These are phyloP conservation scores for Sebastes minor DNA, from an alignment of 2,797 vertebrate species.

Conservation along the genomic window DNA sequence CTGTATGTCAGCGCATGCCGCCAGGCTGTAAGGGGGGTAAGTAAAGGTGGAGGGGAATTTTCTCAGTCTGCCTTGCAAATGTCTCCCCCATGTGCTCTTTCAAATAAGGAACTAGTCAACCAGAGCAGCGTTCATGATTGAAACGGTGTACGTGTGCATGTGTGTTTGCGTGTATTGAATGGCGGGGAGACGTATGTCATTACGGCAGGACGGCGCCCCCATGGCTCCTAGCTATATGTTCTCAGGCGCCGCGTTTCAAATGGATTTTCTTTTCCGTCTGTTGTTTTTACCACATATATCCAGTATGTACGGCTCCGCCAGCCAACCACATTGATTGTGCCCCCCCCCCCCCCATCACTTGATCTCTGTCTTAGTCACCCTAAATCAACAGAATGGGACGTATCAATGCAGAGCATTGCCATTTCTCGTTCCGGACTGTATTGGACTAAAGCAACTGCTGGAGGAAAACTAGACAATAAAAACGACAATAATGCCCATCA, in stretches of 20 bases:
- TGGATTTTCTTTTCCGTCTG: slow-evolving; percentile 52
- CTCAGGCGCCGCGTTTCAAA: slow-evolving; percentile 63
- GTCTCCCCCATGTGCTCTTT: slow-evolving; percentile 59
- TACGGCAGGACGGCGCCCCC: slow-evolving; percentile 41
- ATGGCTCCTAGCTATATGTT: slow-evolving; percentile 58
- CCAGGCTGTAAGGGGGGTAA: background rate
- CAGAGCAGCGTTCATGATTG: slow-evolving; percentile 58
- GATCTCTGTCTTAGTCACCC: slow-evolving; percentile 38
- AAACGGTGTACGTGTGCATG: slow-evolving; percentile 26
- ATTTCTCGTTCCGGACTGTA: slow-evolving; percentile 22
- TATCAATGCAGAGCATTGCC: slow-evolving; percentile 21
- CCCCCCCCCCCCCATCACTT: slow-evolving; percentile 20
- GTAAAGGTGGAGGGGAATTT: slow-evolving; percentile 17
- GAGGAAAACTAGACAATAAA: slow-evolving; percentile 26
- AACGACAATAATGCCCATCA: slow-evolving; percentile 33
- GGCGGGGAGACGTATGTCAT: slow-evolving; percentile 58
- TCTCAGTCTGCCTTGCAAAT: slow-evolving; percentile 55
- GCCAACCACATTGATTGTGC: slow-evolving; percentile 29
- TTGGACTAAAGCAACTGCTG: slow-evolving; percentile 25
- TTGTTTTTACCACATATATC: slow-evolving; percentile 66
- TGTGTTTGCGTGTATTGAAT: slow-evolving; percentile 34
- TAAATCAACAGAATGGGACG: slow-evolving; percentile 56
- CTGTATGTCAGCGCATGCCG: slow-evolving; percentile 30
- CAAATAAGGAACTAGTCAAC: slow-evolving; percentile 62
- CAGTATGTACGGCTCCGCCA: slow-evolving; percentile 39